These are phyloP conservation scores for Epicampocera succincta DNA, from an alignment of 2,888 invertebrate genomes.

Conservation along the genomic window DNA sequence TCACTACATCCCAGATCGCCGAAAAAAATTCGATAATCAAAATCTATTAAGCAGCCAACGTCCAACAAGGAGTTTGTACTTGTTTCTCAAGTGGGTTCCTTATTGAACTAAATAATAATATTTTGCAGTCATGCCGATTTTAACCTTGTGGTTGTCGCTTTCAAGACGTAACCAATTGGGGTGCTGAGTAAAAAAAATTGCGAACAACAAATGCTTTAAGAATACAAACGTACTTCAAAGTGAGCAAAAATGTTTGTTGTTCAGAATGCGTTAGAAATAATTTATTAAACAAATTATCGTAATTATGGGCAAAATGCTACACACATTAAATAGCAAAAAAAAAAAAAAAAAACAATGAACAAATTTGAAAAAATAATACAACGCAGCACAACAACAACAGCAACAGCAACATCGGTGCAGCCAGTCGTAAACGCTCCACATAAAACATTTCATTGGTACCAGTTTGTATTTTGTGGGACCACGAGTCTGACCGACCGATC, in stretches of 20 bases:
- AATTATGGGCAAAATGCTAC: conserved; percentile 40
- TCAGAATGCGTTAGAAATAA: conserved; percentile 56
- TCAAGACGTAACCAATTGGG: no score
- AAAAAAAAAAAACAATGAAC: not conserved
- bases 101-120: no score
- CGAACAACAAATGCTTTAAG: no score
- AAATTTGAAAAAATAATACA: conserved; percentile 9
- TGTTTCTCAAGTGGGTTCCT: no score
- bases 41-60: no score
- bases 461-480: conserved; percentile 13
- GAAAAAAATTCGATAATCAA: no score
- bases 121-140: no score
- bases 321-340: not conserved
- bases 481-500: conserved; percentile 6
- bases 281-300: conserved; percentile 56
- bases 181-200: no score
- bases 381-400: not conserved
- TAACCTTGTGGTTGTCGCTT: no score
- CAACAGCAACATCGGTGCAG: not conserved
- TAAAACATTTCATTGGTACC: conserved; percentile 20
- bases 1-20: no score
- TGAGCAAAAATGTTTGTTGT: conserved; percentile 17
- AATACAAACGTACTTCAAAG: no score
- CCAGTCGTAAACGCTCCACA: not conserved
- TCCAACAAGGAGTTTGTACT: no score